Conservation (phyloP, 30 jellyfish, hydroid and myxozoan species). For the Phacellophora camtschatica region DNA sequence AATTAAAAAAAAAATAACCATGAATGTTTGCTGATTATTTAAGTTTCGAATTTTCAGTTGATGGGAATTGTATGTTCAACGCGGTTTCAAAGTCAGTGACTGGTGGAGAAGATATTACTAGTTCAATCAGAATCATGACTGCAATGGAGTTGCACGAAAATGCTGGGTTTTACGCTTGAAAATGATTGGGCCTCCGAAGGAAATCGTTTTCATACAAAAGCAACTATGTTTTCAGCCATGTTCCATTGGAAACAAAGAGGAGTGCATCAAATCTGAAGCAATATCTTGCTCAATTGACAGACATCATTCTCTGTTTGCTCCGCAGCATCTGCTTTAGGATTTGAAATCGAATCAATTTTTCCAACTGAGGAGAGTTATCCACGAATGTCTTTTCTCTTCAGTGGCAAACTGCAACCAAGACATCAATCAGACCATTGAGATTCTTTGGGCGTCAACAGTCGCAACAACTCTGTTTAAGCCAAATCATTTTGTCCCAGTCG, state of each 20-base stretch:
- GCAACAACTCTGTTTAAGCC: too few relatives aligned
- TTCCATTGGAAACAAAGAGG: not conserved
- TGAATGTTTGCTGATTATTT: too few relatives aligned
- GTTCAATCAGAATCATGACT: not conserved
- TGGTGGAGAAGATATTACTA: not conserved
- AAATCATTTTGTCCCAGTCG: too few relatives aligned
- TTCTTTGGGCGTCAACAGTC: too few relatives aligned
- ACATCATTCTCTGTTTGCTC: too few relatives aligned
- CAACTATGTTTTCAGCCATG: not conserved
- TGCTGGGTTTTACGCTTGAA: not conserved
- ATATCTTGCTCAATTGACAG: not conserved
- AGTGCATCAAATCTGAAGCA: not conserved
- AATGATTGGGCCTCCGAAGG: not conserved
- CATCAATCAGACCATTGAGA: too few relatives aligned
- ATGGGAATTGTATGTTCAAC: not conserved
- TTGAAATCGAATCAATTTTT: not conserved
- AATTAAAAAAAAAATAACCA: too few relatives aligned
- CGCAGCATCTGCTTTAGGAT: not conserved
- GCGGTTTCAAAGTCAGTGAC: not conserved
- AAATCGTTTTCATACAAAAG: not conserved
- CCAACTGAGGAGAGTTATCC: not conserved
- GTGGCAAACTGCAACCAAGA: too few relatives aligned
- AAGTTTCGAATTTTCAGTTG: not conserved
- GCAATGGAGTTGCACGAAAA: not conserved
- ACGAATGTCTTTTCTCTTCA: not conserved